A percentile compares a stretch with the other conserved stretches of the same genome.
These are phyloP conservation scores for Etheostoma cragini DNA, from an alignment of 2,113 vertebrate genomes.

Conservation along the genomic window DNA sequence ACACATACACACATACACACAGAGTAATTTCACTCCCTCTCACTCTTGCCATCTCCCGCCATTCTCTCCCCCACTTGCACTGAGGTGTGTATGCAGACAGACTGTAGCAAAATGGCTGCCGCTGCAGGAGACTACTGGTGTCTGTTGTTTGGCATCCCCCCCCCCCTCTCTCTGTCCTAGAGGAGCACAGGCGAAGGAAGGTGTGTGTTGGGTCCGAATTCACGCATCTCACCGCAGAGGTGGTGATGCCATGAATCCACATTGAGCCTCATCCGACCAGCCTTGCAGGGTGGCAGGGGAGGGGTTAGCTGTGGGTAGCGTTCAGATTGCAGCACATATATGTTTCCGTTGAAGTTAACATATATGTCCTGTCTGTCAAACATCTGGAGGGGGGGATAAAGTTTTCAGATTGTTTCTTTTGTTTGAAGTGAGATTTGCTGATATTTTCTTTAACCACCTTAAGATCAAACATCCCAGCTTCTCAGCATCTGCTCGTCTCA, in stretches of 20 bases:
- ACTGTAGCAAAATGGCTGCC: slow-evolving; percentile 81
- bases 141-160: slow-evolving; percentile 37
- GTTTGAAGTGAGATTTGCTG: slow-evolving; percentile 8
- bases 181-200: slow-evolving; percentile 31
- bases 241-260: slow-evolving; percentile 76
- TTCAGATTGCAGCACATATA: slow-evolving; percentile 74
- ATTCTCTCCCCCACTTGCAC: slow-evolving; percentile 36
- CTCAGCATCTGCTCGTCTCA: slow-evolving; percentile 81
- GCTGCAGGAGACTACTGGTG: slow-evolving; percentile 59
- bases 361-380: slow-evolving; percentile 60
- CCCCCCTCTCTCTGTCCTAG: slow-evolving; percentile 5
- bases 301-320: slow-evolving; percentile 36
- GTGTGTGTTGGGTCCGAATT: slow-evolving; percentile 58
- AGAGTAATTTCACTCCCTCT: slow-evolving; percentile 25
- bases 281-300: slow-evolving; percentile 51
- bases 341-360: slow-evolving; percentile 66
- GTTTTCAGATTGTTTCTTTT: slow-evolving; percentile 29
- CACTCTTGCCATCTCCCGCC: slow-evolving; percentile 27
- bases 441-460: slow-evolving; percentile 39
- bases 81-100: slow-evolving; percentile 70
- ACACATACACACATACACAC: slow-evolving; percentile 16
- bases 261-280: slow-evolving; percentile 50
- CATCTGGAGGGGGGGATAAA: slow-evolving; percentile 39
- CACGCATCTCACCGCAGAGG: slow-evolving; percentile 67
- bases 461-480: slow-evolving; percentile 66